Base-by-base conservation (phyloP, 2,797 vertebrate genomes). In the Muscicapa comitata region DNA sequence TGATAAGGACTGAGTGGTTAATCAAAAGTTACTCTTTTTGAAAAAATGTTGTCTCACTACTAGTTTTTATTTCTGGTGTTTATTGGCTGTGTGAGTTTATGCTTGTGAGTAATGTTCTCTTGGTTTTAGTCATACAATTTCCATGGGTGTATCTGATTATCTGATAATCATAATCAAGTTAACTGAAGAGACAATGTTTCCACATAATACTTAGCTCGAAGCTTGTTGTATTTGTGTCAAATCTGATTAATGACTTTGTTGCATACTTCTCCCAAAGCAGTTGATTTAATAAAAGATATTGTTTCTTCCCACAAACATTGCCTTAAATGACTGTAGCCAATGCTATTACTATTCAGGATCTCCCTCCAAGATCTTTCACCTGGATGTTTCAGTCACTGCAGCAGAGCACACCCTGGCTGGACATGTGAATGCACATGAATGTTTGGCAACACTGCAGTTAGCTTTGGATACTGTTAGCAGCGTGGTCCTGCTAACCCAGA, bases 151-250 rank as follows among this genome's bases (percentile, higher is more conserved):
- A 51, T 73, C 73, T 81, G 53, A 37, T 43, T 19, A 47, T 38
- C 26, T 88, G 73, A 72, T 90, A 75, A 75, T 31, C 14, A 31
- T 57, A 86, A 78, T 24, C 17, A 40, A 82, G 50, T 70, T 58
- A 80, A 68, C 24, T 38, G 62, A 72, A 42, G 61, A 92, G 70
- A 75, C 58, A 75, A 14, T 25, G 14, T 72, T 92, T 62, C 14
- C 43, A 81, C 88, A 57, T 58, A 88, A 75, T 58, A 84, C 73
- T 88, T 90, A 86, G 38, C 77, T 94, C 81, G 54, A 86, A 93
- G 61, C 26, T 72, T 59, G 25, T 43, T 76, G 26, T 35, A 67
- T 84, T 68, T 63, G 15, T 54, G 45, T 96, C 66, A 90, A 61
- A 74, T 77, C 50, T 72, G 73, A 77, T 65, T 47, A 77, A 86